Conservation (phyloP, 2,797 vertebrate genomes). For the Coregonus suidteri region DNA sequence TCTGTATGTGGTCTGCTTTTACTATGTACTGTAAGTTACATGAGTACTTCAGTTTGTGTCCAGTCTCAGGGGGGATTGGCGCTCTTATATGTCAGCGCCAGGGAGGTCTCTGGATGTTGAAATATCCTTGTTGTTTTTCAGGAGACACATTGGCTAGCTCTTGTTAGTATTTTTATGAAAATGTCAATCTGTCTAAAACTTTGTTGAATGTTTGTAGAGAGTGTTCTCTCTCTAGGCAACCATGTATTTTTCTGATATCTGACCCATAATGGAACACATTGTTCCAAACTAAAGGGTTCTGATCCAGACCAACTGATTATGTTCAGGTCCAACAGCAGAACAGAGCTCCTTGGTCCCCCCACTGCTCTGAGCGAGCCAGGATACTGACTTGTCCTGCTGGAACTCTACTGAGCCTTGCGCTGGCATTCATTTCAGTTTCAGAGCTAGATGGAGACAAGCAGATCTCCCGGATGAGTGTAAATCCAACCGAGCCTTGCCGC, state of each 20-base stretch:
- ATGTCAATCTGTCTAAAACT: slow-evolving; percentile 40
- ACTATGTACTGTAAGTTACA: neutral
- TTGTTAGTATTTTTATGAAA: slow-evolving; percentile 20
- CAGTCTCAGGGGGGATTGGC: slow-evolving; percentile 21
- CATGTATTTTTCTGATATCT: slow-evolving; percentile 45
- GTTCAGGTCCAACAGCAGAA: neutral
- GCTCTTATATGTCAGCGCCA: slow-evolving; percentile 35
- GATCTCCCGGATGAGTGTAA: neutral
- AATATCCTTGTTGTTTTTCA: slow-evolving; percentile 23
- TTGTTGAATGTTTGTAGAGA: slow-evolving; percentile 44
- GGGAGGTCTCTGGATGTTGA: slow-evolving; percentile 34
- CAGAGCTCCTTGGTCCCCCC: neutral
- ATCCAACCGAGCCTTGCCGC: neutral
- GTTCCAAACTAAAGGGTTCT: slow-evolving; percentile 6
- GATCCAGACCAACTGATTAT: slow-evolving; percentile 2
- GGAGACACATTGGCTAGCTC: neutral
- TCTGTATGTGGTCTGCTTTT: neutral
- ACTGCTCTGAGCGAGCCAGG: neutral
- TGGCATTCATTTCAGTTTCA: slow-evolving; percentile 21
- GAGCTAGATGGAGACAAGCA: neutral
- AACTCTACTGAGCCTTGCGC: neutral
- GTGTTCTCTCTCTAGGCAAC: slow-evolving; percentile 65
- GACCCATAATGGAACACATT: neutral
- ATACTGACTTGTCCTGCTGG: neutral
- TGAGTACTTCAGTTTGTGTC: slow-evolving; percentile 17